These are phyloP conservation scores for Lasaia peninsularis DNA, from an alignment of 1,140 invertebrate genomes.

Conservation along the genomic window DNA sequence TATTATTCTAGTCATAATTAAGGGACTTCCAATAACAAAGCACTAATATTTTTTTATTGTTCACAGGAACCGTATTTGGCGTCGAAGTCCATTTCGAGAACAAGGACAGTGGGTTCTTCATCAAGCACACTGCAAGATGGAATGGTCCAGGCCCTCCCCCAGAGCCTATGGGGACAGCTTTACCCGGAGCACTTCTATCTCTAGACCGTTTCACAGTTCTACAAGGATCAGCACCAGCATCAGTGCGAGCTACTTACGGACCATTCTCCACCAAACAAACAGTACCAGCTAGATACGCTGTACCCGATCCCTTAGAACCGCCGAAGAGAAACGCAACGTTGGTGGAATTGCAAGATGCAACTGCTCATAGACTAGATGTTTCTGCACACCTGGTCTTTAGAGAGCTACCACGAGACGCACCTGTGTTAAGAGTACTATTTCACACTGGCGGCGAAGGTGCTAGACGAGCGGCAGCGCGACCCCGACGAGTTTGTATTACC, in stretches of 20 bases:
- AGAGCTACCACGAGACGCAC: slow-evolving; percentile 90
- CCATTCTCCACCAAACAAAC: slow-evolving; percentile 96
- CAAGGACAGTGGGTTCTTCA: slow-evolving; percentile 92
- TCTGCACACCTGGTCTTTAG: slow-evolving; percentile 92
- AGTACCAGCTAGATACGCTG: slow-evolving; percentile 91
- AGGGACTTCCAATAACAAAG: no score
- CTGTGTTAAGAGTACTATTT: slow-evolving; percentile 91
- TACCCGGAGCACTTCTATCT: slow-evolving; percentile 80
- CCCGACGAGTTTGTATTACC: slow-evolving; percentile 84
- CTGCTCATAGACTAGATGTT: slow-evolving; percentile 88
- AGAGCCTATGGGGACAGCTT: slow-evolving; percentile 65
- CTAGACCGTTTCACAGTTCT: slow-evolving; percentile 92
- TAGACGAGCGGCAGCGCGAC: slow-evolving; percentile 68
- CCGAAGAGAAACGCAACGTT: slow-evolving; percentile 63
- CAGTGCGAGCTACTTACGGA: slow-evolving; percentile 92
- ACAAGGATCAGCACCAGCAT: slow-evolving; percentile 90
- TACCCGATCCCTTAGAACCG: slow-evolving; percentile 85
- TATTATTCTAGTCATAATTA: no score
- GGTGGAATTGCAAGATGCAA: slow-evolving; percentile 82
- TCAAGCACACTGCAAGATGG: slow-evolving; percentile 86
- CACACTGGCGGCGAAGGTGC: slow-evolving; percentile 89
- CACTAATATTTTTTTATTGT: slow-evolving; percentile 32
- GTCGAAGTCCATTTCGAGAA: slow-evolving; percentile 94
- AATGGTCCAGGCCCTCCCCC: slow-evolving; percentile 60
- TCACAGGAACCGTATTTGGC: slow-evolving; percentile 59